A percentile compares a stretch with the other conserved stretches of the same genome.
These are phyloP conservation scores for Hyalella azteca DNA, from an alignment of 2,888 invertebrate genomes.

Conservation along the genomic window DNA sequence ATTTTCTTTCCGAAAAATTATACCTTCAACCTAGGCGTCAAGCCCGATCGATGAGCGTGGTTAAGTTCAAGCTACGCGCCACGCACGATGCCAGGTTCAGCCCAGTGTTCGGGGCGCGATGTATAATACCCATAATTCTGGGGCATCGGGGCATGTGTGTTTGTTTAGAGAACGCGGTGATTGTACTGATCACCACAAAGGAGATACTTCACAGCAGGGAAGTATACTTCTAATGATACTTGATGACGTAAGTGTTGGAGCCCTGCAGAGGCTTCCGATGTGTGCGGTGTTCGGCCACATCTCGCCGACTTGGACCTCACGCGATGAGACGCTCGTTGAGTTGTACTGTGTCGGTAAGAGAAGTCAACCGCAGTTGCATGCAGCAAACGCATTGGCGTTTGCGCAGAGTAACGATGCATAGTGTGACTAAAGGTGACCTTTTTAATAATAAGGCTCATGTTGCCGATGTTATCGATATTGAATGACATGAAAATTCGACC, in stretches of 20 bases:
- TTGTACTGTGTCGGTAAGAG: no score
- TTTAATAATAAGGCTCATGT: no score
- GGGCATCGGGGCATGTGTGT: neutral
- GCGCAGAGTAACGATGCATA: no score
- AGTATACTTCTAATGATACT: slow-evolving; percentile 3
- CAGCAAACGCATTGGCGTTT: no score
- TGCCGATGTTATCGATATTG: no score
- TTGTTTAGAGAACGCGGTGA: slow-evolving; percentile 10
- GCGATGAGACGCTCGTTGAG: no score
- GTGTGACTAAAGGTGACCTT: no score
- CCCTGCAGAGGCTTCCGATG: neutral
- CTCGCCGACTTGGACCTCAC: neutral
- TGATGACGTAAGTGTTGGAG: neutral
- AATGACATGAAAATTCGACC: no score
- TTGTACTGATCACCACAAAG: neutral
- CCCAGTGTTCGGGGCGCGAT: neutral
- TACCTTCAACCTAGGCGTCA: neutral
- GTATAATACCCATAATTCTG: slow-evolving; percentile 9
- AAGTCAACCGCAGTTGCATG: no score
- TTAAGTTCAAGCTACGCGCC: neutral
- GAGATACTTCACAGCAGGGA: slow-evolving; percentile 25
- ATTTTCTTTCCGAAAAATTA: neutral
- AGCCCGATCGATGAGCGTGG: neutral
- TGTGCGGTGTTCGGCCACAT: neutral
- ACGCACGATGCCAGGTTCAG: neutral